Evolutionary conservation across 2,797 vertebrate genomes (phyloP).

Genomic region (Coluber constrictor): DNA sequence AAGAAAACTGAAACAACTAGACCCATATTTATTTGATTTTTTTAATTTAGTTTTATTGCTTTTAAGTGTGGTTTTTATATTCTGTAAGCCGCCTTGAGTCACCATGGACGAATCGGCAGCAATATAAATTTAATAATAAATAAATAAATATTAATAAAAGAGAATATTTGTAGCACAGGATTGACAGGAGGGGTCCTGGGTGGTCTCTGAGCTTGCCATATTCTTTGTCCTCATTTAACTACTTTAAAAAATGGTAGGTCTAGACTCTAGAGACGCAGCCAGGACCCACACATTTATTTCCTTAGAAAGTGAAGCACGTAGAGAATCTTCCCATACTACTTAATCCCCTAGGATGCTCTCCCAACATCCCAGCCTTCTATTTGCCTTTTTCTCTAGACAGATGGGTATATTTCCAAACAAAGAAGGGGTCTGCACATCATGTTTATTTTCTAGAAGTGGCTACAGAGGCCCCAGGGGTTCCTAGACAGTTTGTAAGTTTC

Average conservation of each 20-base stretch:
- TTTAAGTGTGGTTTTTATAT: too few relatives aligned
- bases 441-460: not conserved
- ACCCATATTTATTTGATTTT: not conserved
- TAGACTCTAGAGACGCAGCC: not conserved
- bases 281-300: not conserved
- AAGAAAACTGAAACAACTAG: not conserved
- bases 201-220: too few relatives aligned
- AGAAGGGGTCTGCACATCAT: not conserved
- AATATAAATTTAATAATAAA: too few relatives aligned
- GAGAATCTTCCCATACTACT: not conserved
- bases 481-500: not conserved
- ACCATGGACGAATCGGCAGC: too few relatives aligned
- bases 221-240: not conserved
- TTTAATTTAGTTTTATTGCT: too few relatives aligned
- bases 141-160: too few relatives aligned
- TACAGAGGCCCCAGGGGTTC: not conserved
- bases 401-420: not conserved
- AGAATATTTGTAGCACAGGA: too few relatives aligned
- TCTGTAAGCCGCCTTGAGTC: too few relatives aligned
- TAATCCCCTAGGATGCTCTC: not conserved
- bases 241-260: not conserved
- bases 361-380: not conserved
- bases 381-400: not conserved
- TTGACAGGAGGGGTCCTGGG: too few relatives aligned
- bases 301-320: not conserved